A percentile compares a stretch with the other conserved stretches of the same genome.
Evolutionary conservation across 2,888 invertebrate species (phyloP).

Genomic region (Clitarchus hookeri): DNA sequence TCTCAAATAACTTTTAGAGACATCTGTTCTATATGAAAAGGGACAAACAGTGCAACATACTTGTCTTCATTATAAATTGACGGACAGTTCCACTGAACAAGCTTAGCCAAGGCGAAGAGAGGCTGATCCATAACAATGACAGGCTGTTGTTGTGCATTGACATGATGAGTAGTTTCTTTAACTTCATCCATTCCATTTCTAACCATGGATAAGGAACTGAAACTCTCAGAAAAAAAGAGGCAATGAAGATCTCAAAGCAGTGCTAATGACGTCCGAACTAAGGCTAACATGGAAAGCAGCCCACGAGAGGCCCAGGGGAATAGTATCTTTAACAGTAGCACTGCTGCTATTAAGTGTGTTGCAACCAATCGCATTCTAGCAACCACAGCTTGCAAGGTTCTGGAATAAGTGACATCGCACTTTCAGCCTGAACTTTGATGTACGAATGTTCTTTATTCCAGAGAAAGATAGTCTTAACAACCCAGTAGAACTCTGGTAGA

Average conservation of each 20-base stretch:
- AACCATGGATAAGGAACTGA: not conserved
- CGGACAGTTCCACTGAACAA: slow-evolving; percentile 4
- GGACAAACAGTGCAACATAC: not conserved
- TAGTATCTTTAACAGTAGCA: not conserved
- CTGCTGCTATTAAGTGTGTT: not conserved
- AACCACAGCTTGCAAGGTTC: too few species aligned
- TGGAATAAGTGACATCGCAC: not conserved
- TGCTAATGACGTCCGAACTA: not conserved
- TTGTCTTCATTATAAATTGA: not conserved
- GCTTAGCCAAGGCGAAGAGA: too few species aligned
- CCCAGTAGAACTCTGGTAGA: not conserved
- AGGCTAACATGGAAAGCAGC: not conserved
- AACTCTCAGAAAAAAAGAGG: not conserved
- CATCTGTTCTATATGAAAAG: not conserved
- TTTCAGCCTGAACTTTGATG: not conserved
- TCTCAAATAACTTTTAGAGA: not conserved
- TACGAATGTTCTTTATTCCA: not conserved
- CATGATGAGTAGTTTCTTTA: not conserved
- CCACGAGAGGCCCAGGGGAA: not conserved
- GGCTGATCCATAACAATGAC: slow-evolving; percentile 5
- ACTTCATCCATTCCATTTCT: not conserved
- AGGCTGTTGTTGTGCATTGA: not conserved
- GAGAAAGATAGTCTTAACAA: not conserved
- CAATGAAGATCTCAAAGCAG: not conserved
- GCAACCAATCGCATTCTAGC: not conserved